A percentile compares a stretch with the other conserved stretches of the same genome.
These are phyloP conservation scores for Cyanoderma ruficeps DNA, from an alignment of 2,113 vertebrate genomes.

Conservation along the genomic window DNA sequence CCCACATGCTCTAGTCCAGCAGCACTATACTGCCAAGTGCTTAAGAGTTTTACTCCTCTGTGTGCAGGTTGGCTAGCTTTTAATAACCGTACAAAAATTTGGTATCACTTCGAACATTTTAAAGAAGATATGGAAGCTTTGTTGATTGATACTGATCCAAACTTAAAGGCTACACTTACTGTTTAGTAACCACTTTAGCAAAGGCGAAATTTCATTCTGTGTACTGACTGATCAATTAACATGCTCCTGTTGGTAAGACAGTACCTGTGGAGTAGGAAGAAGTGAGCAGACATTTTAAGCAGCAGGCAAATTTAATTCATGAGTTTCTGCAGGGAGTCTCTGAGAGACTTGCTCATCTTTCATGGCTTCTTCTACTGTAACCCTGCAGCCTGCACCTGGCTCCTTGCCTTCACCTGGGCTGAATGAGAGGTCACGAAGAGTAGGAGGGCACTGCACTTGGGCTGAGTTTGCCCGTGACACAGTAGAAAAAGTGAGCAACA, in stretches of 20 bases:
- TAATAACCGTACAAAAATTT: background rate
- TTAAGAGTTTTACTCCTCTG: background rate
- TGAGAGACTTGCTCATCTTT: background rate
- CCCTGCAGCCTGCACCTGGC: background rate
- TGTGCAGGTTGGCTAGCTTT: background rate
- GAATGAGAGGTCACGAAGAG: background rate
- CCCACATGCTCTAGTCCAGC: rapidly evolving
- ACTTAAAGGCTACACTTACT: background rate
- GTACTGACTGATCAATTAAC: background rate
- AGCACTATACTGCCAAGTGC: background rate
- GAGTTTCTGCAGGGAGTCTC: background rate
- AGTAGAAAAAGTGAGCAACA: background rate
- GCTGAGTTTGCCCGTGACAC: background rate
- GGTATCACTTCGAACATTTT: background rate
- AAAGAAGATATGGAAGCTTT: background rate
- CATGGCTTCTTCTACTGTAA: background rate
- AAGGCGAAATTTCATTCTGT: background rate
- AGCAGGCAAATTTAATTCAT: background rate
- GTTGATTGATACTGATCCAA: background rate
- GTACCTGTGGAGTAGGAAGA: background rate
- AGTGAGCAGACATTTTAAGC: background rate
- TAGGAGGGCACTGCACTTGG: background rate
- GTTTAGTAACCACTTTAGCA: background rate
- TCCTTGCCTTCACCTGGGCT: background rate
- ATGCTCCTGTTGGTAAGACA: background rate